These are phyloP conservation scores for Gambusia affinis DNA, from an alignment of 2,113 vertebrate genomes.

Conservation along the genomic window DNA sequence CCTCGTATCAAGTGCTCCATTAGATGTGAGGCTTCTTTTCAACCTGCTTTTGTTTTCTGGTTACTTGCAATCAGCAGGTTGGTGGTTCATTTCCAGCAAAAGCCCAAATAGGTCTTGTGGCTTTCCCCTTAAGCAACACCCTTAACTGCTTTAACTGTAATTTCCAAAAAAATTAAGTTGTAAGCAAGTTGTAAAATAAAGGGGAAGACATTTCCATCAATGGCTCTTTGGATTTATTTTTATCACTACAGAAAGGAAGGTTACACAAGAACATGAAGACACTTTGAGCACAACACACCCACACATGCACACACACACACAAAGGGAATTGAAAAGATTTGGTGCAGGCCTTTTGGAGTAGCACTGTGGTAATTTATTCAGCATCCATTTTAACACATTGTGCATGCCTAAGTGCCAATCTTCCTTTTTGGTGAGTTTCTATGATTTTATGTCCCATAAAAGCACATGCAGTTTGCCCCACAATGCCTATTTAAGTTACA, in stretches of 20 bases:
- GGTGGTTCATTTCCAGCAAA: not conserved
- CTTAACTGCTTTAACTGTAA: not conserved
- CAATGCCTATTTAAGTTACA: slow-evolving; percentile 81
- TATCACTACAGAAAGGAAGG: not conserved
- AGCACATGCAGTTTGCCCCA: slow-evolving; percentile 67
- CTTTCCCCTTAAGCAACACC: not conserved
- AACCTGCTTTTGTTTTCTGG: not conserved
- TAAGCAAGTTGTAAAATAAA: not conserved
- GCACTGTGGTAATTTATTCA: slow-evolving; percentile 76
- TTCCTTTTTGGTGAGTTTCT: slow-evolving; percentile 75
- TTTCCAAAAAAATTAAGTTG: not conserved
- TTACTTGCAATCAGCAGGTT: not conserved
- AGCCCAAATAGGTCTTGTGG: not conserved
- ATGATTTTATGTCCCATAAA: slow-evolving; percentile 77
- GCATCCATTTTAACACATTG: slow-evolving; percentile 68
- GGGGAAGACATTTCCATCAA: not conserved
- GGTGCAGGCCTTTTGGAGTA: slow-evolving; percentile 62
- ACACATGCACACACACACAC: slow-evolving; percentile 38
- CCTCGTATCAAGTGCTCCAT: not conserved
- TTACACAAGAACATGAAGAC: not conserved
- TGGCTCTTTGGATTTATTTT: slow-evolving; percentile 2
- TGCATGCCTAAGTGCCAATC: slow-evolving; percentile 76
- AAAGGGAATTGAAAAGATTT: slow-evolving; percentile 31
- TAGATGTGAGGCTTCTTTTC: not conserved
- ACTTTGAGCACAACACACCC: slow-evolving; percentile 14